Conservation (phyloP, 1,140 invertebrate genomes). For the Octopus bimaculoides region DNA sequence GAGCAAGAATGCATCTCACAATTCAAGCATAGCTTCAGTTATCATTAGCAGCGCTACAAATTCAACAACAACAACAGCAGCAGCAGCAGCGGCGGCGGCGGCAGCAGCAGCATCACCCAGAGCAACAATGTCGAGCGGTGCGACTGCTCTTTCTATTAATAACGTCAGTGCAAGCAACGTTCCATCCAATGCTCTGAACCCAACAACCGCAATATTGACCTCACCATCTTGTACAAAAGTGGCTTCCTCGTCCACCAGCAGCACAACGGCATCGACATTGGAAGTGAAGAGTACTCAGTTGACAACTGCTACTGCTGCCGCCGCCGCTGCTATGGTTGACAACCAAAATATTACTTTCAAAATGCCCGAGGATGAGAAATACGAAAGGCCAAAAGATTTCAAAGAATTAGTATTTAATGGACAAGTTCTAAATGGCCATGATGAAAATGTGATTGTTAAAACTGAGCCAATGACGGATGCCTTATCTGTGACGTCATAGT, state of each 20-base stretch:
- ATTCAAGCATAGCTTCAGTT: background rate
- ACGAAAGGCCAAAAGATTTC: background rate
- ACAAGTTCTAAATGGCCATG: background rate
- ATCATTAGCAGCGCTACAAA: background rate
- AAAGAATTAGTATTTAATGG: slow-evolving; percentile 4
- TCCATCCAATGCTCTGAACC: background rate
- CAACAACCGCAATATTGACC: background rate
- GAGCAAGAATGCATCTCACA: background rate
- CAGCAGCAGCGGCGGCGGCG: background rate
- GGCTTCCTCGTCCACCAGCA: background rate
- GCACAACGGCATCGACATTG: background rate
- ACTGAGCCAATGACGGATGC: background rate
- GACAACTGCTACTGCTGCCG: background rate
- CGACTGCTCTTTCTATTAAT: background rate
- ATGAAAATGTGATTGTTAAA: background rate
- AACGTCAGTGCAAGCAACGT: background rate
- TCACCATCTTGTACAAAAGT: background rate
- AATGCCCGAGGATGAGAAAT: background rate
- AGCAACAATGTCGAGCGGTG: background rate
- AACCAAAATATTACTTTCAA: background rate
- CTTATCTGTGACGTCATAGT: slow-evolving; percentile 8
- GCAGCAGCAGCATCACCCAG: background rate
- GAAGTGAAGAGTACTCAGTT: background rate
- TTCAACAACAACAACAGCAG: background rate
- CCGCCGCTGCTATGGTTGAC: background rate